Percentiles rank a stretch among this genome's conserved stretches.
These are phyloP conservation scores for Sebastes goodei DNA, from an alignment of 2,797 vertebrate genomes.

Conservation along the genomic window DNA sequence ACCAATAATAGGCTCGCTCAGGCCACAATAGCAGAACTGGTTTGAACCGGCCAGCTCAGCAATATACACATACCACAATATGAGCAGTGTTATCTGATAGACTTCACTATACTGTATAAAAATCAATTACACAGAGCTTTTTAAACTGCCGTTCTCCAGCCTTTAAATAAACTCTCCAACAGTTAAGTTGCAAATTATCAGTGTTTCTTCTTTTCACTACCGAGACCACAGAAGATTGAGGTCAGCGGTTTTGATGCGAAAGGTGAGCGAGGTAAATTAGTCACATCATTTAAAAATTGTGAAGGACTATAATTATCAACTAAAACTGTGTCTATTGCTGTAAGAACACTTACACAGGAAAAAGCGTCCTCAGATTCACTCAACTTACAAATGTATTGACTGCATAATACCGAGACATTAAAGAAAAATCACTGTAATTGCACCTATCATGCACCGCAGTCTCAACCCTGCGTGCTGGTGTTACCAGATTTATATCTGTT, in stretches of 20 bases:
- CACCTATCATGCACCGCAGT: background rate
- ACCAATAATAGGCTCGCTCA: background rate
- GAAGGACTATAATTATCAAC: slow-evolving; percentile 2
- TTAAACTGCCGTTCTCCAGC: background rate
- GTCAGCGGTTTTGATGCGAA: background rate
- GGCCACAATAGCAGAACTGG: background rate
- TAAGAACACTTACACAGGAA: background rate
- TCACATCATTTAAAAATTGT: background rate
- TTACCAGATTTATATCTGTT: slow-evolving; percentile 15
- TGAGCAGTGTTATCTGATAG: background rate
- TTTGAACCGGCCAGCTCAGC: slow-evolving; percentile 9
- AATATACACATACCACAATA: background rate
- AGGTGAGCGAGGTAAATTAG: slow-evolving; percentile 8
- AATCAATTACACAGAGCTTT: slow-evolving; percentile 5
- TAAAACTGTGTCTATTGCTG: background rate
- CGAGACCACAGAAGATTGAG: background rate
- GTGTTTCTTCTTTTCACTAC: background rate
- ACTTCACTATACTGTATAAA: background rate
- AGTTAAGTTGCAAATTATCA: background rate
- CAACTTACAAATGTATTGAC: background rate
- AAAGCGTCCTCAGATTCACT: background rate
- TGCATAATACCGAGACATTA: background rate
- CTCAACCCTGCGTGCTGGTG: background rate
- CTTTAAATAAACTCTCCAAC: background rate
- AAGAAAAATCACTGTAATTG: background rate